These are phyloP conservation scores for Ichneumoninae sp. DNA, from an alignment of 2,888 invertebrate species.

Conservation along the genomic window DNA sequence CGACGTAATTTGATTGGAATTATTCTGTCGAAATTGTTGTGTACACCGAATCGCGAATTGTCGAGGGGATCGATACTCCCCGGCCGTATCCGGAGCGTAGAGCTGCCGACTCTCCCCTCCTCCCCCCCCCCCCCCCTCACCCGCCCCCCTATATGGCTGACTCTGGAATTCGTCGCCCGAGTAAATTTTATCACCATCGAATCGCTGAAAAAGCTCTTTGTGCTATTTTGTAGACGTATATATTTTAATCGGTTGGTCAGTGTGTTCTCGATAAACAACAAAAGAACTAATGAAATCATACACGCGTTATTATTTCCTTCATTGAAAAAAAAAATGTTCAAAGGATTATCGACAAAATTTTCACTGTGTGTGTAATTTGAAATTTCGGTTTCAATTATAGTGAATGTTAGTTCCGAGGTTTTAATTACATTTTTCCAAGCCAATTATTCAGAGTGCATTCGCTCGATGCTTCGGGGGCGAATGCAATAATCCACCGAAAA, in stretches of 20 bases:
- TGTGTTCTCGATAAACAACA: neutral
- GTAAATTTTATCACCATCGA: slow-evolving; percentile 21
- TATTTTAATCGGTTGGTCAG: slow-evolving; percentile 2
- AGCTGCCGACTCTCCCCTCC: neutral
- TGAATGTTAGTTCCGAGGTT: neutral
- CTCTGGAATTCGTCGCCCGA: slow-evolving; percentile 10
- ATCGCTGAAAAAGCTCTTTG: slow-evolving; percentile 11
- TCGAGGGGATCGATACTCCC: slow-evolving; percentile 48
- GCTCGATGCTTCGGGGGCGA: neutral
- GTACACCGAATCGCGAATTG: slow-evolving; percentile 44
- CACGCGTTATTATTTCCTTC: neutral
- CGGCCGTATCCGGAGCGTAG: slow-evolving; percentile 43
- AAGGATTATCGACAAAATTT: neutral
- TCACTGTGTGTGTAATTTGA: neutral
- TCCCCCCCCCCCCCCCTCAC: neutral
- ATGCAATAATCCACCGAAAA: slow-evolving; percentile 16
- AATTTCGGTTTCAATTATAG: neutral
- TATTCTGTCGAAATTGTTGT: slow-evolving; percentile 59
- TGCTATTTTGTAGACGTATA: neutral
- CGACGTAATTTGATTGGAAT: slow-evolving; percentile 54
- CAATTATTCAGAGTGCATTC: neutral
- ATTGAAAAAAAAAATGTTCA: neutral
- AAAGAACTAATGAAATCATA: neutral
- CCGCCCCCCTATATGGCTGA: neutral
- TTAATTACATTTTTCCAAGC: neutral